Base-by-base conservation (phyloP, 2,888 invertebrate species). In the Ophioninae sp. region DNA sequence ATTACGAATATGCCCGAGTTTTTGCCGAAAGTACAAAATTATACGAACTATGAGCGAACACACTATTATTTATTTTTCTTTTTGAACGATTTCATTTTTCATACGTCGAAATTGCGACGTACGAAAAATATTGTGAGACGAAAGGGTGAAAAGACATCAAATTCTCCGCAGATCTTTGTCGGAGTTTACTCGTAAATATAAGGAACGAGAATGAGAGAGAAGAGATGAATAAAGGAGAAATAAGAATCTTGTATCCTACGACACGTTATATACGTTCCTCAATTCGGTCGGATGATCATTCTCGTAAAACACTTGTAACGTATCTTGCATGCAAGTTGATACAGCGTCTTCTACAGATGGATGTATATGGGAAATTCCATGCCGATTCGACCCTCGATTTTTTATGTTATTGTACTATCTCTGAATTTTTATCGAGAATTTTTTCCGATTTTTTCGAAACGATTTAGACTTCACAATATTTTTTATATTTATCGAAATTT, bases 301-400 rank as follows among this genome's bases (percentile, higher is more conserved):
- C 76, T 83, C 79, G 76, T 83, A 83, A 83, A 83, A 83, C 80
- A 83, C 70, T 83, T 57, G 30, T 72, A 23, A 10, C 62, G 57
- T 64, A 30, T 64, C 13, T 62, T 56, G 30, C 75, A 72, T 70
- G 39, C 79, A 50, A 64, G 23, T 65, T 39, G 56, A 61, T 74
- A 39, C 50, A 30, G 7, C 8, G 20, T 57, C 41, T 67, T 23
- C 3, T 44, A 44, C 41, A 67, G 10, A 21, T 44, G 21, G 20
- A 67, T 44, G 41, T 7, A 68, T 23, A 23, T n/a, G n/a, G n/a
- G n/a, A n/a, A n/a, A n/a, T n/a, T n/a, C n/a, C n/a, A n/a, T n/a
- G n/a, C n/a, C n/a, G n/a, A n/a, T n/a, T n/a, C n/a, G n/a, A n/a
- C n/a, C n/a, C n/a, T n/a, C n/a, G n/a, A n/a, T n/a, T n/a, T n/a